phyloP scores from a whole-genome alignment of 2,113 vertebrate species.

The Otocyon megalotis region DNA sequence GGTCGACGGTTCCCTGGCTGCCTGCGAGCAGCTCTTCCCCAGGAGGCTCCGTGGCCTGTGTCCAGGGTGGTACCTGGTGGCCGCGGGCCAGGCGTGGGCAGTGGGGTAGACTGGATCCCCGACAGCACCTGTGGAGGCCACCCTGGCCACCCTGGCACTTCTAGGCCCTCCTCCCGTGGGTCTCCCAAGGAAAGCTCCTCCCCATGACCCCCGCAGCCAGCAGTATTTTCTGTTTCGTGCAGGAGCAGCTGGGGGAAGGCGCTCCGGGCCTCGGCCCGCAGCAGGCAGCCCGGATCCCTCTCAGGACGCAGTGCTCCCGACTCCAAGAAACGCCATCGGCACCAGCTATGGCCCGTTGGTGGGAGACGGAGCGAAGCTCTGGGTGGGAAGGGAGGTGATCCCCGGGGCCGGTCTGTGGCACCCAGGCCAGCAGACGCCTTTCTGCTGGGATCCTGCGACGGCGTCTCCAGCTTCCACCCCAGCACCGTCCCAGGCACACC shows the following conservation, averaged over 20 bases:
- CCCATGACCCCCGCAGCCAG: fast-evolving
- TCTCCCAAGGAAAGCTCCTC: not conserved
- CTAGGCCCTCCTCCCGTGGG: not conserved
- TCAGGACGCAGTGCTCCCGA: not conserved
- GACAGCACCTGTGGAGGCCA: not conserved
- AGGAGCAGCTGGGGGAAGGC: not conserved
- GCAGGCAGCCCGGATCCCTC: fast-evolving
- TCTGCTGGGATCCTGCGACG: not conserved
- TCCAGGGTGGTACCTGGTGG: not conserved
- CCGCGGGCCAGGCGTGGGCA: not conserved
- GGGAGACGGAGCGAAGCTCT: fast-evolving
- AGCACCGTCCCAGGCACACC: fast-evolving
- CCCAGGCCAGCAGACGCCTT: fast-evolving
- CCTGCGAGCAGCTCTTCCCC: not conserved
- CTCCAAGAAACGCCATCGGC: too few species aligned
- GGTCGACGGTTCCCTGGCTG: not conserved
- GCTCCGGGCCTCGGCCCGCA: fast-evolving
- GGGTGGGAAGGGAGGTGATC: fast-evolving
- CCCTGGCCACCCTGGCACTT: fast-evolving
- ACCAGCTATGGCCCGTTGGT: not conserved
- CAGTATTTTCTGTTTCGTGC: fast-evolving
- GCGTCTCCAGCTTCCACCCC: fast-evolving
- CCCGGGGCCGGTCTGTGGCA: fast-evolving
- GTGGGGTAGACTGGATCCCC: not conserved
- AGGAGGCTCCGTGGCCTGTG: not conserved